Base-by-base conservation (phyloP, 2,797 vertebrate species). In the Cirrhinus molitorella region DNA sequence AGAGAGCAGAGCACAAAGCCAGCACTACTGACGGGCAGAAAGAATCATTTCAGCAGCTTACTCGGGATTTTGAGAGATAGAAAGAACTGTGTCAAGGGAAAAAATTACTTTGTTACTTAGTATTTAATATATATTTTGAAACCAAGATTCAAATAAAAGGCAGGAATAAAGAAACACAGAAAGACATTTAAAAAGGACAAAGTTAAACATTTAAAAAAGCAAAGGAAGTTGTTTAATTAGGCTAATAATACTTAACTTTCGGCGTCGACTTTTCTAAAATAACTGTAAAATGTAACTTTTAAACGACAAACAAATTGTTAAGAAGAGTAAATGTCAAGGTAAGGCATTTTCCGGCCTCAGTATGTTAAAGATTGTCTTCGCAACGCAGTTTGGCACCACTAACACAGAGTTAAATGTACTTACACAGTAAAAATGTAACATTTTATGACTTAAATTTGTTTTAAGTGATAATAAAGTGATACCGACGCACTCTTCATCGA, bases 1-100 rank as follows among this genome's bases (percentile, higher is more conserved):
- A 77, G 65, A 17, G 51, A 74, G 70, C 51, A 10, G 16, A 34
- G n/a, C n/a, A n/a, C n/a, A 81, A 37, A 49, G 51, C 11, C 67
- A 55, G 49, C 10, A 43, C 31, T 10, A 65, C 40, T 49, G 55
- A 81, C 47, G 21, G 9, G 9, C 55, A 25, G 55, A 25, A 31
- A 74, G 17, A 72, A 34, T 72, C 5, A 28, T 43, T 65, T 57
- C n/a, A 65, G 59, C 16, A 23, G 21, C 21, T 6, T 45, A 40
- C 9, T 65, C 5, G 43, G 23, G 80, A 1, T 73, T 74, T 31
- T 59, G 16, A 19, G 31, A 40, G 5, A 57, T 70, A 45, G 6
- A 28, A 59, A 43, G 7, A 25, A 77, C 75, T 10, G 40, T 47
- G 23, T n/a, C 14, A n/a, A 21, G 75, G 19, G 63, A 31, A 14